Base-by-base conservation (phyloP, 1,140 invertebrate genomes). In the Diachasmimorpha longicaudata region DNA sequence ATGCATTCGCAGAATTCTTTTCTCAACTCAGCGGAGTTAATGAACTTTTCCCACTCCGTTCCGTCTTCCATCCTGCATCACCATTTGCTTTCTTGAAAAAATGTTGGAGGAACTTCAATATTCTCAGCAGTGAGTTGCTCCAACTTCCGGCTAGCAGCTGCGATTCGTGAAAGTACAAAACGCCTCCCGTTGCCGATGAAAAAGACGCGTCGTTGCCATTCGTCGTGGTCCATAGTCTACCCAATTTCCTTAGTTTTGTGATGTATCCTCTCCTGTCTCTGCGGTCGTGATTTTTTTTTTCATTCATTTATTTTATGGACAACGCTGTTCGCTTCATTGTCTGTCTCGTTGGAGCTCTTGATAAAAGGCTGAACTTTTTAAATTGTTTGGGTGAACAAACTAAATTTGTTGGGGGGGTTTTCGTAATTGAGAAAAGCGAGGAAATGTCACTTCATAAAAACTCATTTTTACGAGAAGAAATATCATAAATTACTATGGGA, bases 181-280 rank as follows among this genome's bases (percentile, higher is more conserved):
- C 39, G 16, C 10, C 31, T n/a, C 25, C 36, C 19, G 67, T 31
- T 31, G 39, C 21, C 39, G 69, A 70, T 44, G 16, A 70, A 46
- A 70, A 21, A 70, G 58, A 66, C 58, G 6, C 16, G 69, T 70
- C 69, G 39, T 70, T 70, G 69, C 42, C 16, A 70, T 70, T 70
- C 42, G 39, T 70, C 69, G 39, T 14, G 69, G 39, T 25, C 21
- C 44, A 42, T 37, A 13, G 36, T 69, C 67, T 69, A 69, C n/a
- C 67, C 67, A 69, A 69, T 69, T 69, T 69, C 37, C 36, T 37
- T 69, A 42, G 67, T 39, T 36, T 21, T 69, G 67, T 69, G 67
- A n/a, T 16, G 42, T 69, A n/a, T 67, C 14, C 39, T 42, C 13
- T 42, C 39, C 39, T 42, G 3, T 42, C 9, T 42, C 9, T 42